Evolutionary conservation across 2,113 vertebrate genomes (phyloP).

Genomic region (Scophthalmus maximus): DNA sequence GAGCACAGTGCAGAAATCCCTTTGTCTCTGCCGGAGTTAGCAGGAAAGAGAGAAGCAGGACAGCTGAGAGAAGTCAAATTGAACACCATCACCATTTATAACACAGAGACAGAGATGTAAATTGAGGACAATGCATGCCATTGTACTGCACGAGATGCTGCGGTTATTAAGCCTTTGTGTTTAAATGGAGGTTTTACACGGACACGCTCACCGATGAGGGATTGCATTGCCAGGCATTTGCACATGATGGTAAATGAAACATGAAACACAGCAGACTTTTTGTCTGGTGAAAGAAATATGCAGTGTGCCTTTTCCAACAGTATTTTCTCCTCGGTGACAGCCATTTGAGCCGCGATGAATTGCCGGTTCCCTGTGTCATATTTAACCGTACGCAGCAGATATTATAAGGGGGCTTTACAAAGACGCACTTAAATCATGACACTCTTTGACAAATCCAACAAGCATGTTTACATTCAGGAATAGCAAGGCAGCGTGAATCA

Average conservation of each 20-base stretch:
- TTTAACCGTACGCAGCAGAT: constrained; percentile 35
- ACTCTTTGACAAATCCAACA: constrained; percentile 70
- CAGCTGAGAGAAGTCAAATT: constrained; percentile 64
- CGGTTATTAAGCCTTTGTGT: constrained; percentile 44
- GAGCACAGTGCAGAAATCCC: constrained; percentile 66
- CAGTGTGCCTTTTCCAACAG: constrained; percentile 29
- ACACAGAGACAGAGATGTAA: constrained; percentile 53
- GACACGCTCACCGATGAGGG: constrained; percentile 85
- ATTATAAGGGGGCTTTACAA: constrained; percentile 51
- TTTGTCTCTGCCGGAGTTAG: constrained; percentile 68
- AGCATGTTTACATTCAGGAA: constrained; percentile 51
- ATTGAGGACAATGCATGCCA: constrained; percentile 44
- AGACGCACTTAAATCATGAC: constrained; percentile 42
- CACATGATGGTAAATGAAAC: constrained; percentile 76
- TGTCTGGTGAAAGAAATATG: constrained; percentile 88
- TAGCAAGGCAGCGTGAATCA: constrained; percentile 26
- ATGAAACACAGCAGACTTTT: constrained; percentile 89
- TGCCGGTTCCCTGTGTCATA: constrained; percentile 85
- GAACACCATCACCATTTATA: constrained; percentile 41
- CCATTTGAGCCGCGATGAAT: constrained; percentile 89
- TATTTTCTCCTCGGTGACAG: constrained; percentile 91
- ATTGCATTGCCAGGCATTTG: constrained; percentile 84
- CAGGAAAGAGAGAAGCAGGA: constrained; percentile 52
- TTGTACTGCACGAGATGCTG: constrained; percentile 29
- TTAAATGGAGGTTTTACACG: constrained; percentile 72